Evolutionary conservation across 35 echinoderm and acorn worm species (phyloP), one percentile per base, ranked within the genome.

Genomic region (Chiridota heheva): DNA sequence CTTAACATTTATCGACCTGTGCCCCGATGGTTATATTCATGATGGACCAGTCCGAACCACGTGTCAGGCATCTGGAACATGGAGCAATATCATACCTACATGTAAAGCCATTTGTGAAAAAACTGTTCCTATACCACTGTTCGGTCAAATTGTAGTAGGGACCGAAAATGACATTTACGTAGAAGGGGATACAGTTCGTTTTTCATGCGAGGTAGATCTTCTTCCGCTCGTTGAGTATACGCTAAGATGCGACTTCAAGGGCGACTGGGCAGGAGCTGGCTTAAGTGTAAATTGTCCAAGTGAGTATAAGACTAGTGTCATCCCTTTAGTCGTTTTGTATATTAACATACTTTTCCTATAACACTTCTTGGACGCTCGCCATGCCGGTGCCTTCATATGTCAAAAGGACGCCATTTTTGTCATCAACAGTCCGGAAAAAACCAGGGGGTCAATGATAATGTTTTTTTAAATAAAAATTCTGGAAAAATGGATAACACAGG

Each of bases 11-110:
- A 22, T 20, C 7, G 56, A 61, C 42, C 24, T 57, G 7, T 78
- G 75, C 33, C 75, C 75, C 29, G 58, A 43, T 6, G 75, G 75
- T 40, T 78, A 60, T 43, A 17, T 62, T 22, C 75, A 78, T 4
- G 17, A 61, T 15, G 75, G 75, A 37, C 17, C 75, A 36, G 18
- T 26, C 6, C 34, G 51, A 12, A 4, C 62, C 38, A 20, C 12
- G 13, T 78, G 75, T n/a, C 55, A 41, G n/a, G 28, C 35, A 42
- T 42, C 17, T 18, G 58, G 51, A 13, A 34, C 35, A 38, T 78
- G 75, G 75, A 78, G 62, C 30, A 38, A 18, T 1, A 40, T 33
- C 13, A 31, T 78, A 1, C 75, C 75, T 1, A 78, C 55, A 4
- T 78, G 75, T 40, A 58, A 18, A 18, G 51, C 15, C 1, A 33